Evolutionary conservation across 2,888 invertebrate species (phyloP), one percentile per base, ranked within the genome.

Genomic region (Diachrysia chrysitis): DNA sequence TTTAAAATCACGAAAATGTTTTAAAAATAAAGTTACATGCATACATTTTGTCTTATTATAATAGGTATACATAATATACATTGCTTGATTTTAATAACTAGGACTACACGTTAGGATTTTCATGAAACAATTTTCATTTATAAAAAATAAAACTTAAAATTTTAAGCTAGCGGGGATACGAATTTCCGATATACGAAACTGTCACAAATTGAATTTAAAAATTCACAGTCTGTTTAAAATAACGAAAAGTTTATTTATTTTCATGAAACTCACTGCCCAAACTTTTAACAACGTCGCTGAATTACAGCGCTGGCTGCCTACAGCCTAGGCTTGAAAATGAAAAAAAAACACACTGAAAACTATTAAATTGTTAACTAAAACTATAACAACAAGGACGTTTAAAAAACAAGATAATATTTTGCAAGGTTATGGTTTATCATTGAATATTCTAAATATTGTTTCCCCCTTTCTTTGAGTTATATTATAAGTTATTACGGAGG

Each of bases 241-340:
- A 9, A 4, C 55, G 51, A 42, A n/a, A 58, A 19, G 19, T 29
- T 19, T 42, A 12, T 64, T 58, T 56, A 62, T 42, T 46, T 72
- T 58, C 10, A 12, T 10, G 58, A 58, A 57, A n/a, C 29, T 3
- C 42, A 37, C n/a, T 42, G n/a, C 53, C 12, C 29, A 64, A 73
- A 62, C 51, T 69, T 73, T 63, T 73, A 63, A 69, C 59, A 65
- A 65, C 37, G 59, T 17, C 21, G 42, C 59, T 1, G 19, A 21
- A n/a, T 46, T 29, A 16, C 60, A 63, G n/a, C 42, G 42, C 1
- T 5, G n/a, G 37, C 37, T n/a, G n/a, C n/a, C n/a, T n/a, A n/a
- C n/a, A n/a, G n/a, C n/a, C n/a, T 37, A 37, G 37, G 10, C n/a
- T 37, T 37, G 10, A 6, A 46, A 46, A 46, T n/a, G 4, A 46